A percentile compares a stretch with the other conserved stretches of the same genome.
Evolutionary conservation across 2,797 vertebrate genomes (phyloP).

Genomic region (Psittacula derbiana): DNA sequence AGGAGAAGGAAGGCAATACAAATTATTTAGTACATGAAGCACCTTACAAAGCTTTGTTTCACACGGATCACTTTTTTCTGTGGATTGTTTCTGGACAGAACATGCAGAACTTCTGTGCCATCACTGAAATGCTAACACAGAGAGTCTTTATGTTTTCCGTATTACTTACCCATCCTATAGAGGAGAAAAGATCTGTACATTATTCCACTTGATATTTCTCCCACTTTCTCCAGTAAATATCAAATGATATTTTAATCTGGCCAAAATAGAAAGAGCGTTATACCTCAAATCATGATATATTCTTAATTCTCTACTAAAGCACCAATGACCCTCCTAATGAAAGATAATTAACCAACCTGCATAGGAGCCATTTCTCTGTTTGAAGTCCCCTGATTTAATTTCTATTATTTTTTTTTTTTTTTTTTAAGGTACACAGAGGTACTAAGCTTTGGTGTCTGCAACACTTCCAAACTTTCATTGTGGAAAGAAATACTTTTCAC

Average conservation of each 20-base stretch:
- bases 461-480: neutral
- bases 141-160: neutral
- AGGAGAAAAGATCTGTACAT: neutral
- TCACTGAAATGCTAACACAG: neutral
- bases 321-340: neutral
- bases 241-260: neutral
- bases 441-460: neutral
- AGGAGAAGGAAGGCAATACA: neutral
- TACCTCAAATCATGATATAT: neutral
- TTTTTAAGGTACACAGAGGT: neutral
- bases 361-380: slow-evolving; percentile 19
- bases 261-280: neutral
- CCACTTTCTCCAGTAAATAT: neutral
- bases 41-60: slow-evolving; percentile 6
- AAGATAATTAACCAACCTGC: neutral
- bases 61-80: neutral
- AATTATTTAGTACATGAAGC: neutral
- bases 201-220: neutral
- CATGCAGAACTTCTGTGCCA: neutral
- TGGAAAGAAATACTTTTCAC: slow-evolving; percentile 27
- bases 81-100: neutral
- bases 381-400: neutral
- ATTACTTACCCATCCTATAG: neutral
- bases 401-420: neutral
- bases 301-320: neutral